These are phyloP conservation scores for Setipinna tenuifilis DNA, from an alignment of 2,797 vertebrate genomes.

Conservation along the genomic window DNA sequence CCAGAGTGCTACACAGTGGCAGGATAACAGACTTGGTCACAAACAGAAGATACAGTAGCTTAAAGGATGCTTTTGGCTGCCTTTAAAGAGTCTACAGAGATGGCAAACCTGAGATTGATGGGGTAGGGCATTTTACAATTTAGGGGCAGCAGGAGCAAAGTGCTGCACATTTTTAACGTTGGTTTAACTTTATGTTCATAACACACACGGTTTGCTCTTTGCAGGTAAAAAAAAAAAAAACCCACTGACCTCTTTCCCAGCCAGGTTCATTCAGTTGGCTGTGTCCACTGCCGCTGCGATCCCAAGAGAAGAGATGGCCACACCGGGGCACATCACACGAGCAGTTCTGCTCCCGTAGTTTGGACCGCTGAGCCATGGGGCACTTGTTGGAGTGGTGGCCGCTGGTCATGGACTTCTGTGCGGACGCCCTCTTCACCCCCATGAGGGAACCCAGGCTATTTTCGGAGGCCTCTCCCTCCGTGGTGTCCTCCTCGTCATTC, in stretches of 20 bases:
- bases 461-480: slow-evolving; percentile 63
- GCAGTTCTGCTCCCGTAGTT: slow-evolving; percentile 62
- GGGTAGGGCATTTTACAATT: too few relatives aligned
- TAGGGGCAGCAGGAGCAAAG: too few relatives aligned
- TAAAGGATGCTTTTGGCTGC: too few relatives aligned
- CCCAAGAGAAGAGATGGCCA: slow-evolving; percentile 20
- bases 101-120: too few relatives aligned
- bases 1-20: too few relatives aligned
- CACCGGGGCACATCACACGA: slow-evolving; percentile 52
- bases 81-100: too few relatives aligned
- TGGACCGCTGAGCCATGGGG: slow-evolving; percentile 45
- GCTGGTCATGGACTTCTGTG: slow-evolving; percentile 47
- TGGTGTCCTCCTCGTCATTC: slow-evolving; percentile 50
- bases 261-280: not conserved
- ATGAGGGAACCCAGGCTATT: slow-evolving; percentile 50
- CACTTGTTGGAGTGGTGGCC: slow-evolving; percentile 59
- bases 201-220: too few relatives aligned
- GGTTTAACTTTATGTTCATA: too few relatives aligned
- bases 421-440: slow-evolving; percentile 21
- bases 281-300: not conserved
- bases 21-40: too few relatives aligned
- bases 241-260: not conserved
- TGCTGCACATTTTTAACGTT: too few relatives aligned
- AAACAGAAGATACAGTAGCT: too few relatives aligned
- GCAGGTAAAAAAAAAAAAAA: too few relatives aligned